Conservation (phyloP, 2,888 invertebrate species). For the Acanthoscelides obtectus region DNA sequence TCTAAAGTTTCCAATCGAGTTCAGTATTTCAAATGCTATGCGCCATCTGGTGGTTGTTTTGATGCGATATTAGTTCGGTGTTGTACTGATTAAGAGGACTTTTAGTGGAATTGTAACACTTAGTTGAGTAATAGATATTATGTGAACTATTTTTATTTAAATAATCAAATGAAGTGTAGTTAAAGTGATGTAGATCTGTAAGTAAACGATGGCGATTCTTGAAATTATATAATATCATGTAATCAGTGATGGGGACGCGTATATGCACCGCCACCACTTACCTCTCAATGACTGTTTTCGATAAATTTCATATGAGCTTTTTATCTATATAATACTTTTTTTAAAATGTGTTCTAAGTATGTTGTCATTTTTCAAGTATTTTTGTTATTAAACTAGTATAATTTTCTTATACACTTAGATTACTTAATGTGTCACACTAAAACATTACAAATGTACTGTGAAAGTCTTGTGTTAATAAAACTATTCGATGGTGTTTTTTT, state of each 20-base stretch:
- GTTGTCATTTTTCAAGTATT: slow-evolving; percentile 35
- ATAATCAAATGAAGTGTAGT: slow-evolving; percentile 23
- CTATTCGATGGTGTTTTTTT: slow-evolving; percentile 40
- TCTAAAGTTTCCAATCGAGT: too few relatives aligned
- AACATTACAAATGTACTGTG: slow-evolving; percentile 33
- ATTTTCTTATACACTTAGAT: slow-evolving; percentile 41
- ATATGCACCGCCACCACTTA: slow-evolving; percentile 20
- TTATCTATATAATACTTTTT: slow-evolving; percentile 25
- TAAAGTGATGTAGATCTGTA: slow-evolving; percentile 39
- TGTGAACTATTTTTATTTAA: slow-evolving; percentile 27
- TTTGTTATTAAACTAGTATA: slow-evolving; percentile 28
- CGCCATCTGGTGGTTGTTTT: too few relatives aligned
- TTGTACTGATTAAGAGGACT: too few relatives aligned
- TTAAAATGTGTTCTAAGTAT: slow-evolving; percentile 24
- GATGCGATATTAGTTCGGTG: too few relatives aligned
- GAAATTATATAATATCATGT: slow-evolving; percentile 21
- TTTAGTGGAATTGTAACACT: slow-evolving; percentile 26
- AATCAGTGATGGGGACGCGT: slow-evolving; percentile 17
- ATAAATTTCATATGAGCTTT: slow-evolving; percentile 22
- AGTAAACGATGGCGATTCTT: slow-evolving; percentile 29
- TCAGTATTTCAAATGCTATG: too few relatives aligned
- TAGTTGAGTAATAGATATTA: slow-evolving; percentile 20
- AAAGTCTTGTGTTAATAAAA: slow-evolving; percentile 35
- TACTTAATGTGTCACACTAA: slow-evolving; percentile 37
- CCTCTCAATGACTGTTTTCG: slow-evolving; percentile 25